Percentiles rank a stretch among this genome's conserved stretches.
Evolutionary conservation across 2,113 vertebrate species (phyloP).

Genomic region (Colaptes auratus): DNA sequence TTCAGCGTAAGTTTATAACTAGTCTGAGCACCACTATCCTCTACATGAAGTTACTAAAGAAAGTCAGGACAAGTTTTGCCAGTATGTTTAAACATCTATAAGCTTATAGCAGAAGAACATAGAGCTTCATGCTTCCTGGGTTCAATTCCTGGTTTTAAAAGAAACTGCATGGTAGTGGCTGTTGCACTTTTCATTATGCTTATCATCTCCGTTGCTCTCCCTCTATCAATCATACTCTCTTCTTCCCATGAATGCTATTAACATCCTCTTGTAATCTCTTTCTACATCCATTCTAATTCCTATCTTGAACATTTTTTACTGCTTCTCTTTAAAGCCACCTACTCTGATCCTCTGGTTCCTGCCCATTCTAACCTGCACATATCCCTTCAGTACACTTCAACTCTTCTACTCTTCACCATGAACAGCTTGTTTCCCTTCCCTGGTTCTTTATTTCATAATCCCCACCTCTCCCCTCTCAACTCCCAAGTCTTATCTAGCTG

Average conservation of each 20-base stretch:
- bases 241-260: fast-evolving
- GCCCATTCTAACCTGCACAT: neutral
- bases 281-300: neutral
- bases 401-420: neutral
- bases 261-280: neutral
- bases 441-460: neutral
- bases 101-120: neutral
- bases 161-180: neutral
- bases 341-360: neutral
- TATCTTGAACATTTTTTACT: neutral
- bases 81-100: neutral
- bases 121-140: neutral
- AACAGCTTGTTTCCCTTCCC: neutral
- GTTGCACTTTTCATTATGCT: neutral
- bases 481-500: neutral
- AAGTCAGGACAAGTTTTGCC: neutral
- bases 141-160: neutral
- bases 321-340: neutral
- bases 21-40: neutral
- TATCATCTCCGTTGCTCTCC: neutral
- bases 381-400: neutral
- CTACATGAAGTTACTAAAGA: neutral
- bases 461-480: neutral
- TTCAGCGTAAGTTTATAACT: neutral
- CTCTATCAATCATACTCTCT: neutral